Base-by-base conservation (phyloP, 2,888 invertebrate species). In the Ichneumoninae sp. region DNA sequence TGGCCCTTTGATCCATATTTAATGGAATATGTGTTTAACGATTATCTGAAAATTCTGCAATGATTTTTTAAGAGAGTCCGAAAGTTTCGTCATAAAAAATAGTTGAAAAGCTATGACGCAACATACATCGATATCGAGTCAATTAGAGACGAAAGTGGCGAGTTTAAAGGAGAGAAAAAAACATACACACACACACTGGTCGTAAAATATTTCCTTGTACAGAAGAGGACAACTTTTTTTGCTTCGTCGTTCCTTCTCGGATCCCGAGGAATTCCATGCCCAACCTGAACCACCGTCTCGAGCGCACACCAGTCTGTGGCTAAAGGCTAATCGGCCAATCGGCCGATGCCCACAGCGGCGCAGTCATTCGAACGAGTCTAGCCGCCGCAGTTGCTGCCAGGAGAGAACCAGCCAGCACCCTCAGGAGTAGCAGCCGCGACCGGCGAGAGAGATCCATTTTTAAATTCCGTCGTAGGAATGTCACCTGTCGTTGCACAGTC, bases 301-400 rank as follows among this genome's bases (percentile, higher is more conserved):
- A 33, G 57, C 66, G 10, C 22, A 50, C 52, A 68, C 44, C 47
- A 33, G 26, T 60, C 68, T 60, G 70, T 66, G 80, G 80, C 70
- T 79, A 79, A 75, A 83, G 79, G 79, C 83, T 79, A 83, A 76
- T 80, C 79, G 83, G 80, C 66, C 83, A 83, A 83, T 80, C 83
- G 76, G 30, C 74, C 62, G 62, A 33, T 62, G 62, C 62, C 4
- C 44, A 47, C 44, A 62, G 62, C 62, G 62, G n/a, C 33, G 33
- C 26, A 60, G 71, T 10, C 71, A 30, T 57, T 33, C 50, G 68
- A 26, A 62, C 75, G 76, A 70, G 52, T 68, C 69, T 60, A 65
- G 44, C 54, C 66, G 68, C 19, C 57, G 57, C 57, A 33, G 60
- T 47, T 22, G 44, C 40, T 54, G 36, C 76, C 30, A 33, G 30